phyloP scores from a whole-genome alignment of 2,888 invertebrate species.

The Onthophagus sagittarius region DNA sequence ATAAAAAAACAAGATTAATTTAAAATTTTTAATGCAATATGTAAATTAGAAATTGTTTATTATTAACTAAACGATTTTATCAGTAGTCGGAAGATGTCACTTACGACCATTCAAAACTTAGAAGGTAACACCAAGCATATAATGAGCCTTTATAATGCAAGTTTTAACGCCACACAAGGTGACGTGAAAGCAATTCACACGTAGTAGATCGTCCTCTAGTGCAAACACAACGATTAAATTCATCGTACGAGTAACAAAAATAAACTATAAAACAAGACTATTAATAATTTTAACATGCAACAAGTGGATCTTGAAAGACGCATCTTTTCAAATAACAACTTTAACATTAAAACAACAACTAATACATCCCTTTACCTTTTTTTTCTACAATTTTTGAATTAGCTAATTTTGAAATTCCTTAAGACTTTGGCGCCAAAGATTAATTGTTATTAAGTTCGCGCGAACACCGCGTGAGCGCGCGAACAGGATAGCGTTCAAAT shows the following conservation, averaged over 20 bases:
- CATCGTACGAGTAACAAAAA: neutral
- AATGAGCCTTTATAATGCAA: neutral
- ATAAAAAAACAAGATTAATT: too few species aligned
- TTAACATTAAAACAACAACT: neutral
- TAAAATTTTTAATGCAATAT: too few species aligned
- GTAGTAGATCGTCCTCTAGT: neutral
- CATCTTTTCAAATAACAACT: neutral
- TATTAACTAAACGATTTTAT: neutral
- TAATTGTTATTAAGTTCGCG: neutral
- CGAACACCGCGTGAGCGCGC: neutral
- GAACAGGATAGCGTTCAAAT: neutral
- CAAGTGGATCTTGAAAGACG: neutral
- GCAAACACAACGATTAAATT: neutral
- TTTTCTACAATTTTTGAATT: neutral
- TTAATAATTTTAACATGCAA: neutral
- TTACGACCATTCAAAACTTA: neutral
- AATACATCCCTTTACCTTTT: neutral
- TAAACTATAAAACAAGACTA: neutral
- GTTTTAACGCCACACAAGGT: neutral
- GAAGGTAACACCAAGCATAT: neutral
- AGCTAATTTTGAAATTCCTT: too few species aligned
- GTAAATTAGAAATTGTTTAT: too few species aligned
- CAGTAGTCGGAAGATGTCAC: neutral
- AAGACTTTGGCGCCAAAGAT: too few species aligned
- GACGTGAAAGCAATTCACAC: neutral